Evolutionary conservation across 2,797 vertebrate genomes (phyloP).

Genomic region (Leontopithecus rosalia): DNA sequence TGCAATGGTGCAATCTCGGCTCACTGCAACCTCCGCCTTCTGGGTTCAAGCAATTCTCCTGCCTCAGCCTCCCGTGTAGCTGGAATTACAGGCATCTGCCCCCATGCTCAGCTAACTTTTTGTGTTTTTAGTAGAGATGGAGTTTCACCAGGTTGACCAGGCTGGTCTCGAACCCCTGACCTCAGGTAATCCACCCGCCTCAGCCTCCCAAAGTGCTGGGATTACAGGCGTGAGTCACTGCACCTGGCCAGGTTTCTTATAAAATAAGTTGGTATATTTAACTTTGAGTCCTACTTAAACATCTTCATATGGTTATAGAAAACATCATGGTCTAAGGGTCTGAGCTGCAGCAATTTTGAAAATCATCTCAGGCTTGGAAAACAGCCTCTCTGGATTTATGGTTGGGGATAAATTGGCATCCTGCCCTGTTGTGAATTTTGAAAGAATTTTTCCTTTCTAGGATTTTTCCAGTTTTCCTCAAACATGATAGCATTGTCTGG

Average conservation of each 20-base stretch:
- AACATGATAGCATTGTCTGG: not conserved
- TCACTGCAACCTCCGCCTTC: not conserved
- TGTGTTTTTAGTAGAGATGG: not conserved
- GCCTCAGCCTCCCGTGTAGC: not conserved
- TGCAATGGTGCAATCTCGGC: not conserved
- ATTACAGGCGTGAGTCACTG: not conserved
- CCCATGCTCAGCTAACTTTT: not conserved
- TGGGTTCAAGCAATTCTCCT: not conserved
- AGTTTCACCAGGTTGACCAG: not conserved
- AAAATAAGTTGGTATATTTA: not conserved
- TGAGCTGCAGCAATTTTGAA: not conserved
- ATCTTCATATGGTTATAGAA: not conserved
- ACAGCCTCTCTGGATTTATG: not conserved
- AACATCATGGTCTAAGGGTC: not conserved
- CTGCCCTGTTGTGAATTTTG: not conserved
- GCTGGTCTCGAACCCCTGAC: not conserved
- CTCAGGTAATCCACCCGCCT: not conserved
- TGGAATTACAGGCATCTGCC: not conserved
- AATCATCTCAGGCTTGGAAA: not conserved
- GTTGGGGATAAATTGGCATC: not conserved
- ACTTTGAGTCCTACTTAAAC: not conserved
- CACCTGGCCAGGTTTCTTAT: not conserved
- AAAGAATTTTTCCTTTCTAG: not conserved
- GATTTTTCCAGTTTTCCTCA: slow-evolving; percentile 15
- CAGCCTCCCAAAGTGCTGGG: not conserved